Evolutionary conservation across 2,888 invertebrate species (phyloP), one percentile per base, ranked within the genome.

Genomic region (Frankliniella fusca): DNA sequence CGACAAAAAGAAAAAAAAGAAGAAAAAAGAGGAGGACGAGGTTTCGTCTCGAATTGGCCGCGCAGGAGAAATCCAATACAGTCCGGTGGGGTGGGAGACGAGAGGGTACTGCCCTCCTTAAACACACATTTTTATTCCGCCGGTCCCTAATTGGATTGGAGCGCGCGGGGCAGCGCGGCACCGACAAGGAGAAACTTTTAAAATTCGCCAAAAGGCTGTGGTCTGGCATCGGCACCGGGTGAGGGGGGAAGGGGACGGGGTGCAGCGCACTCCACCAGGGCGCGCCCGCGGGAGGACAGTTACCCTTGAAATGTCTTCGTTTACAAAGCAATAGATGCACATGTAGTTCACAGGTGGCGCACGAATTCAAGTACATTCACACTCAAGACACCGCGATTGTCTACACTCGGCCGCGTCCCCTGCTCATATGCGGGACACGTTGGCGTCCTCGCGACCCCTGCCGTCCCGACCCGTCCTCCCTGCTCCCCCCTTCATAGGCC

Each of bases 61-160:
- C 54, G 15, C 54, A 38, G 15, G 70, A 70, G 70, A 70, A 70
- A 76, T 76, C 70, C 70, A 27, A 27, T 76, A 76, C 70, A 23
- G 61, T 61, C 70, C 27, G 54, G 27, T 12, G 27, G 23, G 38
- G 38, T 38, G 38, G 38, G 38, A 38, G 38, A 5, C 3, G 38
- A 38, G 38, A 76, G 70, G 70, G 12, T 23, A 27, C 70, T 27
- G 12, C 70, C 70, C 70, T 23, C 70, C 70, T 76, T 76, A 76
- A 76, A 76, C 70, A 27, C 70, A 9, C 70, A 76, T 76, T 76
- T 76, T 76, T 76, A 76, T 76, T 76, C 70, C 70, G 70, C 38
- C 38, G 38, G 38, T 38, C 38, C 23, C 70, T 76, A 76, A 76
- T 76, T 76, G 70, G 70, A 76, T 76, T 76, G 70, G 61, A 61